Percentiles rank a stretch among this genome's conserved stretches.
Conservation (phyloP, 1,140 invertebrate genomes). For the Acromyrmex echinatior region DNA sequence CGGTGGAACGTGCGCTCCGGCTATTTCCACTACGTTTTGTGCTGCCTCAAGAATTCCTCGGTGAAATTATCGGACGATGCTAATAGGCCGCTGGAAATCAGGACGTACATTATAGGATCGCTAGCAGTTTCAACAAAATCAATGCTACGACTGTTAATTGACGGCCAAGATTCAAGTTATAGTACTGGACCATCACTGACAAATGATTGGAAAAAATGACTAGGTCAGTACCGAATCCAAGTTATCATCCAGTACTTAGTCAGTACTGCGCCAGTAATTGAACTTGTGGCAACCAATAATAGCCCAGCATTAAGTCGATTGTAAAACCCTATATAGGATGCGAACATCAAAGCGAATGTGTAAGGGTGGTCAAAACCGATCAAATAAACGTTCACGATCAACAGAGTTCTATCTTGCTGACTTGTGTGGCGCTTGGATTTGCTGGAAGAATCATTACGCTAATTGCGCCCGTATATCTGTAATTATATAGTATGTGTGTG, state of each 20-base stretch:
- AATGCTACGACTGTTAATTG: too few relatives aligned
- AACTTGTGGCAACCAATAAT: too few relatives aligned
- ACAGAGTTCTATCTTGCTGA: neutral
- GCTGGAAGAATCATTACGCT: constrained; percentile 12
- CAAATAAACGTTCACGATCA: constrained; percentile 4
- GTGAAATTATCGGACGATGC: constrained; percentile 42
- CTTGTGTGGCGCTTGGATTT: neutral
- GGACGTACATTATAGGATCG: too few relatives aligned
- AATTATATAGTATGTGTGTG: neutral
- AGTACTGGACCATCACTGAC: too few relatives aligned
- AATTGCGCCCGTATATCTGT: neutral
- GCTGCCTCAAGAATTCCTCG: neutral
- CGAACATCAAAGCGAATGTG: neutral
- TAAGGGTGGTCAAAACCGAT: neutral
- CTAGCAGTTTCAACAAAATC: too few relatives aligned
- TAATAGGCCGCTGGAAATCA: constrained; percentile 9
- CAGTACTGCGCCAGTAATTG: too few relatives aligned
- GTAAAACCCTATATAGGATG: too few relatives aligned
- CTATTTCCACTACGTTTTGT: constrained; percentile 26
- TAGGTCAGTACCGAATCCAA: too few relatives aligned
- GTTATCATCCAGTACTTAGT: too few relatives aligned
- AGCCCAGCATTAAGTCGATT: too few relatives aligned
- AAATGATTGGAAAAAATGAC: too few relatives aligned
- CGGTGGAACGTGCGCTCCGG: constrained; percentile 10
- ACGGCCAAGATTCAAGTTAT: too few relatives aligned